A percentile compares a stretch with the other conserved stretches of the same genome.
Conservation (phyloP, 2,797 vertebrate species). For the Antrozous pallidus region DNA sequence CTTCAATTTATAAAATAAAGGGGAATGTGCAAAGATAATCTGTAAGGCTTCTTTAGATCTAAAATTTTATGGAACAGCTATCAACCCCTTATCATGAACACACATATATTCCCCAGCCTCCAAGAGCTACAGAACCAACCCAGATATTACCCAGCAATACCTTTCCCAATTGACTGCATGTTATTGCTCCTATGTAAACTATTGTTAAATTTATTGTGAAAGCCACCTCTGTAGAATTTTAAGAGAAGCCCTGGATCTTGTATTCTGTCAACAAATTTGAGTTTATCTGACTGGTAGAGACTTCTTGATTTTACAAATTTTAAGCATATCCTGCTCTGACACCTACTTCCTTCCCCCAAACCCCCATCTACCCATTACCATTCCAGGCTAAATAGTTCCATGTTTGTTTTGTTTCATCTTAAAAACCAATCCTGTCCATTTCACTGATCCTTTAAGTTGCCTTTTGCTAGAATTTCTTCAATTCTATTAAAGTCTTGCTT, state of each 20-base stretch:
- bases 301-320: background rate
- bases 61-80: background rate
- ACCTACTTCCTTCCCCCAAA: background rate
- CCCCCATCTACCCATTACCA: background rate
- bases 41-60: background rate
- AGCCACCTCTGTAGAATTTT: background rate
- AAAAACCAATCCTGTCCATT: background rate
- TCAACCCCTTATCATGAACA: background rate
- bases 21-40: background rate
- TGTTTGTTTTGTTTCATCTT: background rate
- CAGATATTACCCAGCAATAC: background rate
- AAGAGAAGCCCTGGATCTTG: background rate
- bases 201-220: background rate
- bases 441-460: background rate
- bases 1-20: background rate
- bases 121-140: background rate
- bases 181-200: background rate
- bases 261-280: background rate
- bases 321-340: background rate
- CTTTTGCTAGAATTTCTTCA: background rate
- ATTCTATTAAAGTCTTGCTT: background rate
- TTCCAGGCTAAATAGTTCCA: background rate
- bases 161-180: background rate
- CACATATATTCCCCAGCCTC: background rate
- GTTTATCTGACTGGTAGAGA: background rate